Evolutionary conservation across 2,888 invertebrate species (phyloP), one percentile per base, ranked within the genome.

Genomic region (Aromia moschata): DNA sequence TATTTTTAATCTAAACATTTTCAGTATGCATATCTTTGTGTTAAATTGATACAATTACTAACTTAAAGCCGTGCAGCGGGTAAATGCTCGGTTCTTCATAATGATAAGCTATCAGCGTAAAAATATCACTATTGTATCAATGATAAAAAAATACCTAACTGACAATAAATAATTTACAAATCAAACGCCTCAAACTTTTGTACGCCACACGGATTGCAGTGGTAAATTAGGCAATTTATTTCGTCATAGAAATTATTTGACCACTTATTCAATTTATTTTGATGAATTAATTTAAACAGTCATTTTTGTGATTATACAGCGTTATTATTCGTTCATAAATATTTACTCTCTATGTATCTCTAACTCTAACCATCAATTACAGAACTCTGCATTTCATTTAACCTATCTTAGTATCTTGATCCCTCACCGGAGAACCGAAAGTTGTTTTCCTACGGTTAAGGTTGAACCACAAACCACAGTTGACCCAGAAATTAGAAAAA

Each of bases 251-350:
- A 66, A 69, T 67, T 70, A 71, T 67, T 65, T 62, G 57, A 64
- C 66, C 73, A 74, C 74, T 78, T 78, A 78, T 77, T 72, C 77
- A 77, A 77, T 78, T 77, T 77, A 74, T 68, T 70, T 72, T 70
- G 57, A 73, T 72, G 70, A 73, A 70, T 73, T 68, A 70, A 71
- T 73, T 76, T 70, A 70, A 69, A 58, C 30, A 69, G 65, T 65
- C 67, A 70, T 66, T 64, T 60, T 62, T 33, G 56, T 63, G 45
- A 56, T 52, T 3, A 11, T 12, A 17, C n/a, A n/a, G n/a, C n/a
- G n/a, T n/a, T n/a, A n/a, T n/a, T n/a, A n/a, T n/a, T n/a, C n/a
- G n/a, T n/a, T n/a, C n/a, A n/a, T n/a, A n/a, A n/a, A n/a, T n/a
- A n/a, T n/a, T n/a, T n/a, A n/a, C n/a, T n/a, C n/a, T n/a, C n/a